A percentile compares a stretch with the other conserved stretches of the same genome.
Conservation (phyloP, 1,140 invertebrate species). For the Papilio aristodemus region DNA sequence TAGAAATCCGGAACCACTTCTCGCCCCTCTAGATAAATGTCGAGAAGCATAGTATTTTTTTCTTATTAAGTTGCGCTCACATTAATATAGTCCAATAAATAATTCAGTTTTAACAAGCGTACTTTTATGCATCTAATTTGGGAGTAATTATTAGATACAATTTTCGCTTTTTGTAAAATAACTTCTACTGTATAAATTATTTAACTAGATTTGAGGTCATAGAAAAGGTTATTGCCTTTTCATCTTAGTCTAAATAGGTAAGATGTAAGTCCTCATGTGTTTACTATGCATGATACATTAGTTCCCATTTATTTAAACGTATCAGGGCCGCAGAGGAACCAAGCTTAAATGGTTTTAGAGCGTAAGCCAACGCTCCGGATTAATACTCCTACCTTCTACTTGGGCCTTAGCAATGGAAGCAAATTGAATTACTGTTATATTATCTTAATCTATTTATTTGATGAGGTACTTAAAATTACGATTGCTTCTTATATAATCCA, state of each 20-base stretch:
- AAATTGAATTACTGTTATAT: slow-evolving; percentile 11
- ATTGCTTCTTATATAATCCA: not conserved
- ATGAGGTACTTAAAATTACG: not conserved
- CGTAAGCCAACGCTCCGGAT: slow-evolving; percentile 1
- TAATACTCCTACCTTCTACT: not conserved
- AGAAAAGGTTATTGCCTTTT: not conserved
- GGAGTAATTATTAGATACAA: no score
- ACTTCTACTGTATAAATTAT: no score
- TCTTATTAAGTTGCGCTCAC: no score
- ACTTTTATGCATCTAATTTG: no score
- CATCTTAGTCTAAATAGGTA: not conserved
- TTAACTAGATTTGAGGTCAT: not conserved
- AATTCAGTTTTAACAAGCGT: no score
- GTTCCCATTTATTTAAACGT: slow-evolving; percentile 17
- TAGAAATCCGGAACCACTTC: no score
- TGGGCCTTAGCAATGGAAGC: not conserved
- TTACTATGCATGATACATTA: slow-evolving; percentile 5
- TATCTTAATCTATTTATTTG: not conserved
- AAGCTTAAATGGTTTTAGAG: slow-evolving; percentile 11
- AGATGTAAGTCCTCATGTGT: not conserved
- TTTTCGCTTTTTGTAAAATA: no score
- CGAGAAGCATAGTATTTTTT: no score
- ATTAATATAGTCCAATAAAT: no score
- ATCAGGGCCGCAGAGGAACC: not conserved
- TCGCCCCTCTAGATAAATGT: no score